Percentiles rank a stretch among this genome's conserved stretches.
These are phyloP conservation scores for Lepidocolaptes lacrymiger DNA, from an alignment of 2,797 vertebrate species.

Conservation along the genomic window DNA sequence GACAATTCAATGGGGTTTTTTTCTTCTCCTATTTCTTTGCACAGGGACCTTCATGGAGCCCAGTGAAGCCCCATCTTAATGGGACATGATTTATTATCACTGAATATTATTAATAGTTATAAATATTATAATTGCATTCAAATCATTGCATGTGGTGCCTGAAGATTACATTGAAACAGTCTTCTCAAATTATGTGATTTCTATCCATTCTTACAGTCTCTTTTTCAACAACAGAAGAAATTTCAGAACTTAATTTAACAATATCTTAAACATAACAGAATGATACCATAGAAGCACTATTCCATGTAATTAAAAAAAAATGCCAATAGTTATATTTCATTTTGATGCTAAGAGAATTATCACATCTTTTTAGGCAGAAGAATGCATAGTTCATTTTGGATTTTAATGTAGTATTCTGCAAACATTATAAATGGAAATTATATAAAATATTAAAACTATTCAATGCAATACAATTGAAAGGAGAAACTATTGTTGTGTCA, in stretches of 20 bases:
- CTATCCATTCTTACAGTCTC: not conserved
- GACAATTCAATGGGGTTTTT: fast-evolving
- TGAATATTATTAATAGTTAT: not conserved
- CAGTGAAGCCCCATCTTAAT: not conserved
- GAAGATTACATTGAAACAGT: not conserved
- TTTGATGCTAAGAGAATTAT: not conserved
- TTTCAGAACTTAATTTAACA: not conserved
- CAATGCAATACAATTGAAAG: not conserved
- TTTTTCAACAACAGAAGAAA: not conserved
- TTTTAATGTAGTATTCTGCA: not conserved
- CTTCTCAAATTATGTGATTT: not conserved
- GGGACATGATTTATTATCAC: not conserved
- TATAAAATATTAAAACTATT: not conserved
- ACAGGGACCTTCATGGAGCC: too few species aligned
- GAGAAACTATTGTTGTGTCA: not conserved
- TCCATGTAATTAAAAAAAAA: constrained; percentile 2
- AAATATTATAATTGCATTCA: not conserved
- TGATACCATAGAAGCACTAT: not conserved
- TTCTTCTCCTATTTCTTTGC: not conserved
- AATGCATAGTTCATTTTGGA: not conserved
- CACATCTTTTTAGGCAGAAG: not conserved
- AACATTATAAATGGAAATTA: not conserved
- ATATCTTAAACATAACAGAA: not conserved
- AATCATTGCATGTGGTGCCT: not conserved
- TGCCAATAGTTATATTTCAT: not conserved